Base-by-base conservation (phyloP, 2,888 invertebrate genomes). In the Argynnis bischoffii region DNA sequence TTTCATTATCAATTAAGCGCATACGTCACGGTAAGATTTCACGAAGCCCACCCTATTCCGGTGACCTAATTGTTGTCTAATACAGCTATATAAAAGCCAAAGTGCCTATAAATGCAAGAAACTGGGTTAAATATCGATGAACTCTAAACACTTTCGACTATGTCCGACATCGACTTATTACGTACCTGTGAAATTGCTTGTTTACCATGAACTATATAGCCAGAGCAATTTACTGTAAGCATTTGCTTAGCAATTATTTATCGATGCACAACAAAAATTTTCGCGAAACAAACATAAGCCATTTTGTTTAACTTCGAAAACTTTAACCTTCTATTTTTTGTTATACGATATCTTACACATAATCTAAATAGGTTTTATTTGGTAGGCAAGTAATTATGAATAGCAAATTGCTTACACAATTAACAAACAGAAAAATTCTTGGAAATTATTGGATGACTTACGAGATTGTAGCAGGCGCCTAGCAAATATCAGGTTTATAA, bases 51-150 rank as follows among this genome's bases (percentile, higher is more conserved):
- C 86, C 83, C 87, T 82, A 87, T 88, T 86, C 81, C 78, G 78
- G 70, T 89, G 91, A 91, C 92, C 91, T 89, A 88, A 90, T 90
- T 92, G 88, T 84, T 83, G 84, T 82, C 82, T 84, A 83, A 84
- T 88, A 88, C 82, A 81, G 82, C 81, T 79, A 80, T 86, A 79
- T 83, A 86, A 84, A 81, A 80, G 77, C 82, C 81, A 79, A 88
- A 87, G 87, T 84, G 86, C 82, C 89, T 87, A 88, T 90, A 88
- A 90, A 90, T 86, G 85, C 80, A 86, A 85, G 86, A 83, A 92
- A 88, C 82, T 89, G 80, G 91, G 91, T 89, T 91, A 90, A 90
- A 90, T 90, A 89, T 89, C 86, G 87, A 90, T 84, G 85, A 80
- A 84, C 82, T 79, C 79, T 81, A 81, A 81, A 84, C 81, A 83